These are phyloP conservation scores for Zoroaster sp. DNA, from an alignment of 53 echinoderm and acorn worm genomes.

Conservation along the genomic window DNA sequence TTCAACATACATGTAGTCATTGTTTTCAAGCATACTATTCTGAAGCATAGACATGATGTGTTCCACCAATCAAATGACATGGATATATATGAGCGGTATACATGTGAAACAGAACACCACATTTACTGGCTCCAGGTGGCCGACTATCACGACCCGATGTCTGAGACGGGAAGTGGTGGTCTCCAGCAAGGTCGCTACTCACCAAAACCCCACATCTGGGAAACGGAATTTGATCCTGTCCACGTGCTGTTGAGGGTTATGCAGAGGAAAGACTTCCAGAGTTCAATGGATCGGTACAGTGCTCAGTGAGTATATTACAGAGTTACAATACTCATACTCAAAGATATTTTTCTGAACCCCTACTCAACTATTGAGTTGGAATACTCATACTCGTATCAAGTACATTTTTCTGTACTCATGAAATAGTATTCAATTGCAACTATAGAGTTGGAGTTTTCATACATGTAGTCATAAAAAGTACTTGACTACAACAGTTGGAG, in stretches of 20 bases:
- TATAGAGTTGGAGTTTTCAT: no score
- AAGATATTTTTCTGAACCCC: background rate
- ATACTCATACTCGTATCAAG: background rate
- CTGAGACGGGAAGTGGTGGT: constrained; percentile 64
- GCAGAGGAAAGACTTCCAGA: constrained; percentile 93
- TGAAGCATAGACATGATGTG: no score
- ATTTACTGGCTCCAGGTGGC: constrained; percentile 62
- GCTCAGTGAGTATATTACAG: constrained; percentile 92
- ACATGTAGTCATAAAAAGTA: background rate
- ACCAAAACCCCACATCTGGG: constrained; percentile 85
- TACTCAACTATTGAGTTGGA: background rate
- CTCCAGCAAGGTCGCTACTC: constrained; percentile 90
- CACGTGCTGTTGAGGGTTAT: constrained; percentile 83
- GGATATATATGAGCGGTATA: background rate
- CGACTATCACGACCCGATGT: constrained; percentile 79
- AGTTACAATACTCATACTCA: no score
- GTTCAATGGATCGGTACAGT: constrained; percentile 82
- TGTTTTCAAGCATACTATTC: no score
- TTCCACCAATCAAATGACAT: no score
- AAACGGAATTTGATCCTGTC: constrained; percentile 86
- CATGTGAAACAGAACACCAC: background rate
- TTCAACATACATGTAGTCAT: no score
- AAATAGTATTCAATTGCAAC: no score
- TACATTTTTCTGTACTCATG: no score
- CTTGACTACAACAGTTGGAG: background rate